phyloP scores from a whole-genome alignment of 2,888 invertebrate genomes.

The Tinea trinotella region DNA sequence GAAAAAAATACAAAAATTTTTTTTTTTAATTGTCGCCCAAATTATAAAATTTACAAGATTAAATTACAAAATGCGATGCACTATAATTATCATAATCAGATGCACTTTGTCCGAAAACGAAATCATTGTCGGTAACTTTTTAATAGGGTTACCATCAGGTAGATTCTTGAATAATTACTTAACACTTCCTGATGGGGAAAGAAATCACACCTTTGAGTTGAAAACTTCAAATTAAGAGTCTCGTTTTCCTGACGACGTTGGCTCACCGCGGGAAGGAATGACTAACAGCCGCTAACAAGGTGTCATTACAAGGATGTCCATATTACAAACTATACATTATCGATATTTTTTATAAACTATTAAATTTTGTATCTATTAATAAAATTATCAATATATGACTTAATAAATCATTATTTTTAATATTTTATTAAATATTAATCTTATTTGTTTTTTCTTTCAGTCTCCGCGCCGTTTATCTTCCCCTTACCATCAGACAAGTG shows the following conservation, averaged over 20 bases:
- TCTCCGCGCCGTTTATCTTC: too few relatives aligned
- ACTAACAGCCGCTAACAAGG: constrained; percentile 65
- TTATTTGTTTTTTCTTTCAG: too few relatives aligned
- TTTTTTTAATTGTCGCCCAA: not conserved
- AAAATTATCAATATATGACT: too few relatives aligned
- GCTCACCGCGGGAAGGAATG: constrained; percentile 37
- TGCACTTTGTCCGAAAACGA: constrained; percentile 27
- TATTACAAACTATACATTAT: constrained; percentile 33
- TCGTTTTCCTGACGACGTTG: constrained; percentile 38
- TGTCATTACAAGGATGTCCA: constrained; percentile 61
- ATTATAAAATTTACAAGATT: constrained; percentile 1
- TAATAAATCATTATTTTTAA: too few relatives aligned
- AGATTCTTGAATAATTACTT: constrained; percentile 46
- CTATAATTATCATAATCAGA: constrained; percentile 14
- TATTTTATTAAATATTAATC: too few relatives aligned
- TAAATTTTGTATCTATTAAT: too few relatives aligned
- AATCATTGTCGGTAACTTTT: constrained; percentile 33
- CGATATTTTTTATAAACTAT: constrained; percentile 43
- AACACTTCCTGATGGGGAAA: constrained; percentile 50
- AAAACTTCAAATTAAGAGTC: constrained; percentile 53
- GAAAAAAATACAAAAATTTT: too few relatives aligned
- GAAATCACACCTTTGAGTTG: constrained; percentile 58
- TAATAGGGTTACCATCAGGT: constrained; percentile 18
- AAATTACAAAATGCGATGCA: constrained; percentile 6
- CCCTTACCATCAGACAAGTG: too few relatives aligned